Base-by-base conservation (phyloP, 2,113 vertebrate species). In the Onychostruthus taczanowskii region DNA sequence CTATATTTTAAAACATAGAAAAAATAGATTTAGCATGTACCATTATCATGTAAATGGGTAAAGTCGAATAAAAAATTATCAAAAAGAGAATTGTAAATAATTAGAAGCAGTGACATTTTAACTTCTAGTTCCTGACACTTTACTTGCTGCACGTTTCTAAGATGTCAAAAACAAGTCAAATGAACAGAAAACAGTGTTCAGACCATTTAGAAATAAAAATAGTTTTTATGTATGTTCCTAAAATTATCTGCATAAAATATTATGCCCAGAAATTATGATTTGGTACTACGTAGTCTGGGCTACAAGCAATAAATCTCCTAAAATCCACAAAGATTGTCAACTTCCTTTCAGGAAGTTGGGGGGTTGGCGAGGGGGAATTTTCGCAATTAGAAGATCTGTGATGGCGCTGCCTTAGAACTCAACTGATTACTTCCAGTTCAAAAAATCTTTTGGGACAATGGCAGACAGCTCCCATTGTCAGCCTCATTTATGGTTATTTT, bases 361-460 rank as follows among this genome's bases (percentile, higher is more conserved):
- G 47, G 50, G 80, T 24, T 76, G 80, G n/a, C 0, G 0, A 80
- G 63, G 37, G 84, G 56, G 73, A 92, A 84, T 72, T 96, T 94
- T 84, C 6, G 70, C 94, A 97, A 96, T 97, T 97, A 96, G 95
- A 97, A 95, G 85, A 97, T 94, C 92, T 70, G 94, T 94, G 96
- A 98, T 97, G 83, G 91, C 56, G 83, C 61, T 95, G 93, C 87
- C 93, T 93, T 93, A 92, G 94, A 97, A 98, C 97, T 98, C 96
- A 96, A 93, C 89, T 90, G 90, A 97, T 98, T 99, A 98, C 96
- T 98, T 98, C 98, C 98, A 98, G 97, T 97, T 97, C 97, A 98
- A 79, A 96, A 98, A 98, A 96, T 95, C 98, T 98, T 98, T 98
- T 98, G 97, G 97, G 97, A 98, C 96, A 94, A 97, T 96, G 92